Base-by-base conservation (phyloP, 2,888 invertebrate species). In the Stenchaetothrips biformis region DNA sequence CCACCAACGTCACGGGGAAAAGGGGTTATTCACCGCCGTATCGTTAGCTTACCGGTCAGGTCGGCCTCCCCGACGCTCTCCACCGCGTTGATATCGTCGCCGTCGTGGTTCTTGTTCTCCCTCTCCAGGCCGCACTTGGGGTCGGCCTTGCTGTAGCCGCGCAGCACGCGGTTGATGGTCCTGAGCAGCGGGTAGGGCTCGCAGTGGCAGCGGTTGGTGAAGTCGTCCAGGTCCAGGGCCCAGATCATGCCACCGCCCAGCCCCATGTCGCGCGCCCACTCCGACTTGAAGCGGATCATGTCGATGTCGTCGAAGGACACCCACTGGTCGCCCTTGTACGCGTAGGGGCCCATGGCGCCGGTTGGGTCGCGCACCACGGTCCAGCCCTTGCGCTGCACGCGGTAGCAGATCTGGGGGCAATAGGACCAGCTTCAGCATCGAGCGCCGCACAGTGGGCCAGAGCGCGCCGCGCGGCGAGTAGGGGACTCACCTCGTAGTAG, bases 211-310 rank as follows among this genome's bases (percentile, higher is more conserved):
- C 90, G 88, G 83, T 95, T 93, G 82, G 91, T 92, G 85, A 96
- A 96, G 86, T 96, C 96, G 84, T 96, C 96, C 80, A 96, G 87
- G 86, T 96, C 96, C 18, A 96, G 87, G 0, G 96, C 94, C 96
- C 96, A 96, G 37, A 95, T 92, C 95, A 96, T 96, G 77, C 93
- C 93, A 59, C 96, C 96, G 21, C 93, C 96, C 6, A 97, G 88
- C 0, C 92, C 92, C 89, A 94, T 92, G 0, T 92, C 90, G 82
- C 92, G 92, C 9, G 95, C 91, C 84, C 92, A 95, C 84, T 95
- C 92, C 4, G 95, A 92, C 87, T 97, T 97, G 84, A 94, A 92
- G 48, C 92, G 89, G 27, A 95, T 92, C 91, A 95, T 96, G 59
- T 91, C 90, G 59, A 92, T 91, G 86, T 97, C 97, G 85, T 97